Percentiles rank a stretch among this genome's conserved stretches.
These are phyloP conservation scores for Macrotus californicus DNA, from an alignment of 2,113 vertebrate genomes.

Conservation along the genomic window DNA sequence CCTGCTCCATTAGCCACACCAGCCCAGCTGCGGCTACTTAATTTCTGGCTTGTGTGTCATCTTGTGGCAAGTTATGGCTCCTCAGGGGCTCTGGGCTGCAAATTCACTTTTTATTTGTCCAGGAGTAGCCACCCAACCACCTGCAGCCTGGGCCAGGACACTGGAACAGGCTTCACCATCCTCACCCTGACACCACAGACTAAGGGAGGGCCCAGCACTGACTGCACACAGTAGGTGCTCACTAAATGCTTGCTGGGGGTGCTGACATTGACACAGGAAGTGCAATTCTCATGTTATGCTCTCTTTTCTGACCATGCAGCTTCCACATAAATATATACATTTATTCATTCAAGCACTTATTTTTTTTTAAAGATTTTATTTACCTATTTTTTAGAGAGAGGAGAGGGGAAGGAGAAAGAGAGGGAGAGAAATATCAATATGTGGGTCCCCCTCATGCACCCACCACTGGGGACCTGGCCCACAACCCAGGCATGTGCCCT, in stretches of 20 bases:
- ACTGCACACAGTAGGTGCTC: neutral
- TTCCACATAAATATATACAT: neutral
- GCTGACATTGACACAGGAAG: neutral
- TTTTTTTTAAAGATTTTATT: too few relatives aligned
- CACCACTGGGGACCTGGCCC: too few relatives aligned
- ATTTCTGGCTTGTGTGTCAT: conserved; percentile 17
- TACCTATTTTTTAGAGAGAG: too few relatives aligned
- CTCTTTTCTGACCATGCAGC: neutral
- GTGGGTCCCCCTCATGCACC: too few relatives aligned
- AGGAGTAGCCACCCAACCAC: conserved; percentile 6
- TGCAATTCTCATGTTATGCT: too few relatives aligned
- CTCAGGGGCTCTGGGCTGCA: conserved; percentile 63
- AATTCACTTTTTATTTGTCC: conserved; percentile 74
- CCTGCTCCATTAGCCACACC: accelerated
- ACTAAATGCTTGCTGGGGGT: too few relatives aligned
- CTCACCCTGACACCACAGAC: neutral
- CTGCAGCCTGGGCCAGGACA: neutral
- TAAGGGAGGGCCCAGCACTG: neutral
- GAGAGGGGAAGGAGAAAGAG: too few relatives aligned
- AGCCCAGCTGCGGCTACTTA: neutral
- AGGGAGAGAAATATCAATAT: too few relatives aligned
- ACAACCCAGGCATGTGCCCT: too few relatives aligned
- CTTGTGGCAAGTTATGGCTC: conserved; percentile 66
- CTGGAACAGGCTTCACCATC: neutral
- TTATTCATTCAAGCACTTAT: neutral